These are phyloP conservation scores for Drosophila neonasuta DNA, from an alignment of 2,888 invertebrate species.

Conservation along the genomic window DNA sequence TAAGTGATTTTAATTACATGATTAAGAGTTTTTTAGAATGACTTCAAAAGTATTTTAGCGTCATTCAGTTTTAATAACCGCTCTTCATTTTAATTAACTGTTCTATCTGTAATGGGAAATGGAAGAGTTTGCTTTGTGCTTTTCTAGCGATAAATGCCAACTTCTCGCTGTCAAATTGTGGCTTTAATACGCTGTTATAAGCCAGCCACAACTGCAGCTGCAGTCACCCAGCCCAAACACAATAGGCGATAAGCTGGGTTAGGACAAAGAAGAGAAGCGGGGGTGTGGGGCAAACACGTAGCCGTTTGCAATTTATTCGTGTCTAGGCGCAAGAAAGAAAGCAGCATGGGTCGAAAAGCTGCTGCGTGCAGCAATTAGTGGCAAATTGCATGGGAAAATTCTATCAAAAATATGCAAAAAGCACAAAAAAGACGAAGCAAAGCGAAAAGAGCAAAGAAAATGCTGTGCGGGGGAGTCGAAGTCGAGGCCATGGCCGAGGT, in stretches of 20 bases:
- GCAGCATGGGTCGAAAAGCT: conserved; percentile 40
- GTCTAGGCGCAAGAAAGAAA: conserved; percentile 61
- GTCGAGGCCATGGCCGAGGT: not conserved
- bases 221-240: not conserved
- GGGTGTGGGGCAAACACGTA: conserved; percentile 38
- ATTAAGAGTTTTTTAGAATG: no score
- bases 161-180: conserved; percentile 9
- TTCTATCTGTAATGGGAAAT: not conserved
- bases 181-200: conserved; percentile 6
- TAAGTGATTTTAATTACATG: no score
- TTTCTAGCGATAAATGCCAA: conserved; percentile 9
- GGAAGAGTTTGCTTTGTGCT: not conserved
- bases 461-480: conserved; percentile 45
- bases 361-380: conserved; percentile 75
- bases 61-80: not conserved
- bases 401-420: conserved; percentile 64
- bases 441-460: not conserved
- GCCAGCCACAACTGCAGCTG: not conserved
- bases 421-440: conserved; percentile 4
- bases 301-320: conserved; percentile 54
- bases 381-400: conserved; percentile 75
- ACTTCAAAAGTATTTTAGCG: no score
- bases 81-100: not conserved
- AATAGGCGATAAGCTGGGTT: not conserved
- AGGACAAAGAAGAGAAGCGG: not conserved